A percentile compares a stretch with the other conserved stretches of the same genome.
phyloP scores from a whole-genome alignment of 2,797 vertebrate species.

The Notoglanidium macrostoma region DNA sequence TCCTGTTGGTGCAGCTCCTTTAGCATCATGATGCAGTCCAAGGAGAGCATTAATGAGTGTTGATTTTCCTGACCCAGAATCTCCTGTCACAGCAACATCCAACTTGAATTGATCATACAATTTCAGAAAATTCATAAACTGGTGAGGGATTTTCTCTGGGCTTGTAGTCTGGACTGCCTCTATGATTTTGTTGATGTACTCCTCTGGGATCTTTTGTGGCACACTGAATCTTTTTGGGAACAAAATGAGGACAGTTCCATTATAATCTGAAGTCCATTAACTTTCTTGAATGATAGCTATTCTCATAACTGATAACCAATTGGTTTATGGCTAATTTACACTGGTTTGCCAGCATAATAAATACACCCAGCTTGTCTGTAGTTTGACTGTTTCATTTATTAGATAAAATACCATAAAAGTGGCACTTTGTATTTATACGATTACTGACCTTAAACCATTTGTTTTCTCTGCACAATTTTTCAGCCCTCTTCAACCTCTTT shows the following conservation, averaged over 20 bases:
- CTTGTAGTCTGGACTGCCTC: slow-evolving; percentile 29
- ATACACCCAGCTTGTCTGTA: not conserved
- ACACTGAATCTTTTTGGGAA: slow-evolving; percentile 18
- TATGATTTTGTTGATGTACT: slow-evolving; percentile 35
- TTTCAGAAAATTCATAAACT: slow-evolving; percentile 37
- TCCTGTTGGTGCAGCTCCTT: slow-evolving; percentile 45
- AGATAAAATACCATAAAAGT: not conserved
- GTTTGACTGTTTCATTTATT: not conserved
- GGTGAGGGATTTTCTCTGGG: slow-evolving; percentile 11
- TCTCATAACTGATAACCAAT: not conserved
- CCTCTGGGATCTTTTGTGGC: slow-evolving; percentile 48
- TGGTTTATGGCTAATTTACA: not conserved
- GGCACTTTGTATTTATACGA: not conserved
- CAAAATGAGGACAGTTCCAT: not conserved
- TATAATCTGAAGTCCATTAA: not conserved
- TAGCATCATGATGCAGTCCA: slow-evolving; percentile 46
- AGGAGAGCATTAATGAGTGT: slow-evolving; percentile 54
- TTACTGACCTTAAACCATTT: not conserved
- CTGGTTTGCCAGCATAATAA: not conserved
- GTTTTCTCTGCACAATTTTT: not conserved
- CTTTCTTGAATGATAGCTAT: not conserved
- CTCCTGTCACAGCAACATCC: slow-evolving; percentile 55
- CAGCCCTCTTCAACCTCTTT: not conserved
- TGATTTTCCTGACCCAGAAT: slow-evolving; percentile 56
- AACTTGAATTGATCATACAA: slow-evolving; percentile 42